These are phyloP conservation scores for Protobothrops mucrosquamatus DNA, from an alignment of 2,113 vertebrate species.

Conservation along the genomic window DNA sequence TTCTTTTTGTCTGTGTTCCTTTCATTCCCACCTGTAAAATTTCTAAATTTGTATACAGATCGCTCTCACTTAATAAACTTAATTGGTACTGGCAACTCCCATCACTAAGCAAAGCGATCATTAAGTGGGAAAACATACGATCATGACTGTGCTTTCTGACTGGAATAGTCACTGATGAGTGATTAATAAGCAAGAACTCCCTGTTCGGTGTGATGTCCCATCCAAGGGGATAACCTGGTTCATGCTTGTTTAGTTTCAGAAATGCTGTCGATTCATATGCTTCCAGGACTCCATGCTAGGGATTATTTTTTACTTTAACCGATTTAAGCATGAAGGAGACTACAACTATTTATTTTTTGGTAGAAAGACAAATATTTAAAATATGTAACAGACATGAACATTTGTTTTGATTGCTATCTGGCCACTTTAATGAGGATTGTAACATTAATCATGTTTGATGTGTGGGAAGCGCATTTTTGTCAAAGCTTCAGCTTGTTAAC, in stretches of 20 bases:
- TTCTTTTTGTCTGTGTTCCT: not conserved
- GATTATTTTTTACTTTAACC: not conserved
- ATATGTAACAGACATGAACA: not conserved
- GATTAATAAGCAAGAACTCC: not conserved
- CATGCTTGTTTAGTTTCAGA: not conserved
- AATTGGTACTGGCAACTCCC: not conserved
- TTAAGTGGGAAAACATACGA: not conserved
- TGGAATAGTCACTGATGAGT: not conserved
- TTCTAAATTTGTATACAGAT: not conserved
- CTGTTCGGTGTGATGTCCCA: not conserved
- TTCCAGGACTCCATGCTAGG: not conserved
- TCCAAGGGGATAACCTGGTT: not conserved
- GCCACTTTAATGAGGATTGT: conserved; percentile 3
- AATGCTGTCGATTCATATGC: not conserved
- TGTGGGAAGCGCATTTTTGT: conserved; percentile 1
- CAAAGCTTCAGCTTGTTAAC: conserved; percentile 52
- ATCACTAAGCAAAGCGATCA: not conserved
- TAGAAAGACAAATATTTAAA: not conserved
- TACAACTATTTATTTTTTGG: not conserved
- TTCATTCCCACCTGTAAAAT: not conserved
- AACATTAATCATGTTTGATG: conserved; percentile 7
- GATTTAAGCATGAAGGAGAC: not conserved
- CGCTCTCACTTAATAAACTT: not conserved
- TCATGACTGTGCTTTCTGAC: not conserved
- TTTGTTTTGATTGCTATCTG: not conserved